Conservation (phyloP, 2,113 vertebrate genomes). For the Fregetta grallaria region DNA sequence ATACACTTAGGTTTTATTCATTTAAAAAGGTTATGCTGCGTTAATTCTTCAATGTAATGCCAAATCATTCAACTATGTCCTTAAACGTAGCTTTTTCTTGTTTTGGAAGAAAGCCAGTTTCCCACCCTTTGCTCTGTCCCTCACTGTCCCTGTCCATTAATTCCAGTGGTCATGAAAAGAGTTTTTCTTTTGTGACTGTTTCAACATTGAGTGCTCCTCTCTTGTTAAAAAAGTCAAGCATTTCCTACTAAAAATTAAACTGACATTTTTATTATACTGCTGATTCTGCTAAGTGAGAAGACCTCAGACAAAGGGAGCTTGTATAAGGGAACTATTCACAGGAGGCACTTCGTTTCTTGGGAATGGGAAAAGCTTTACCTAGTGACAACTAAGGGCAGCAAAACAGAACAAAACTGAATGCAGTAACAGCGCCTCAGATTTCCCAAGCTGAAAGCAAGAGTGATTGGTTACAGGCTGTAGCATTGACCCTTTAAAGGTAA, state of each 20-base stretch:
- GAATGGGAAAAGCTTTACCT: slow-evolving; percentile 69
- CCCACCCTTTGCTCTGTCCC: slow-evolving; percentile 49
- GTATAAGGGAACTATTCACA: slow-evolving; percentile 68
- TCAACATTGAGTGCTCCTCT: slow-evolving; percentile 59
- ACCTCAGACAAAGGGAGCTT: slow-evolving; percentile 68
- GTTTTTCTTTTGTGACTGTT: slow-evolving; percentile 62
- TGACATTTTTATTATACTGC: slow-evolving; percentile 66
- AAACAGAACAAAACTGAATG: slow-evolving; percentile 50
- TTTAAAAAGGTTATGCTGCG: slow-evolving; percentile 45
- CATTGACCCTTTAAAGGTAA: neutral
- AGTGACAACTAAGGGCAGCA: slow-evolving; percentile 49
- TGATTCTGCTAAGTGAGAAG: slow-evolving; percentile 65
- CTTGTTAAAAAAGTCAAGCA: slow-evolving; percentile 62
- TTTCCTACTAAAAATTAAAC: slow-evolving; percentile 69
- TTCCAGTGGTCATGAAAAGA: slow-evolving; percentile 64
- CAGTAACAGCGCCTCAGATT: slow-evolving; percentile 13
- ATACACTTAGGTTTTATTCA: slow-evolving; percentile 42
- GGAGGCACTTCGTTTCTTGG: slow-evolving; percentile 53
- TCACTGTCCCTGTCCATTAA: slow-evolving; percentile 56
- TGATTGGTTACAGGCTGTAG: slow-evolving; percentile 33
- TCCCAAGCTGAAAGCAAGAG: slow-evolving; percentile 36
- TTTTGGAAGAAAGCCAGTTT: slow-evolving; percentile 61
- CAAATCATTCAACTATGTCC: slow-evolving; percentile 56
- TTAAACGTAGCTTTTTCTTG: slow-evolving; percentile 40
- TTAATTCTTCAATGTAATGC: slow-evolving; percentile 61